phyloP scores from a whole-genome alignment of 2,888 invertebrate species.

The Neoascia interrupta region DNA sequence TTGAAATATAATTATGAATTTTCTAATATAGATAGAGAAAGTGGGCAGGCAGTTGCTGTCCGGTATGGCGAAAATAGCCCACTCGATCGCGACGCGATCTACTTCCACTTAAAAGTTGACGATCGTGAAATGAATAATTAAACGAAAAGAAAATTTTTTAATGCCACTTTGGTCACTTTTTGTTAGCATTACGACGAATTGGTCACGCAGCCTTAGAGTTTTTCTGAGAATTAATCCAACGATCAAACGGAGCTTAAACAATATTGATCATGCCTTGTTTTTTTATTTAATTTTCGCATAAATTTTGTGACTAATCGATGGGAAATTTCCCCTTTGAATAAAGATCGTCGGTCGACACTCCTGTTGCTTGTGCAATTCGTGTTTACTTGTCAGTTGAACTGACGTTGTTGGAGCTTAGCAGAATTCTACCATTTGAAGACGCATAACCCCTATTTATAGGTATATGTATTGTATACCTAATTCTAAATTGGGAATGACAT shows the following conservation, averaged over 20 bases:
- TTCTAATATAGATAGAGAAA: no score
- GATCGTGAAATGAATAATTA: not conserved
- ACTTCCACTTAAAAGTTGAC: constrained; percentile 18
- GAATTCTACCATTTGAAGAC: no score
- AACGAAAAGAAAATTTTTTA: not conserved
- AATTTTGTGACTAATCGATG: constrained; percentile 53
- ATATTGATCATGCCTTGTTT: constrained; percentile 15
- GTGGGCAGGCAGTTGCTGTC: constrained; percentile 16
- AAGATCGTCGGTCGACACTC: constrained; percentile 14
- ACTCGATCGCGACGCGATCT: constrained; percentile 10
- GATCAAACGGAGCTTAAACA: constrained; percentile 16
- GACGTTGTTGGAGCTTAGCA: no score
- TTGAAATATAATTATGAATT: not conserved
- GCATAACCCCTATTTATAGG: no score
- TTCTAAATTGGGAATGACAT: no score
- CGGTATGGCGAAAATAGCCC: not conserved
- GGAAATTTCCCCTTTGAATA: constrained; percentile 13
- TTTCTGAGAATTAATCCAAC: constrained; percentile 27
- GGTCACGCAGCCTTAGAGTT: constrained; percentile 9
- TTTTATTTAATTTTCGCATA: constrained; percentile 27
- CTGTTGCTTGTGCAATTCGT: constrained; percentile 34
- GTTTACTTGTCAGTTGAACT: constrained; percentile 9
- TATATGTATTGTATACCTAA: no score
- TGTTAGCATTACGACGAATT: constrained; percentile 10
- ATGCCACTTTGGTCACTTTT: no score